Conservation (phyloP, 2,113 vertebrate species). For the Brachyhypopomus occidentalis region DNA sequence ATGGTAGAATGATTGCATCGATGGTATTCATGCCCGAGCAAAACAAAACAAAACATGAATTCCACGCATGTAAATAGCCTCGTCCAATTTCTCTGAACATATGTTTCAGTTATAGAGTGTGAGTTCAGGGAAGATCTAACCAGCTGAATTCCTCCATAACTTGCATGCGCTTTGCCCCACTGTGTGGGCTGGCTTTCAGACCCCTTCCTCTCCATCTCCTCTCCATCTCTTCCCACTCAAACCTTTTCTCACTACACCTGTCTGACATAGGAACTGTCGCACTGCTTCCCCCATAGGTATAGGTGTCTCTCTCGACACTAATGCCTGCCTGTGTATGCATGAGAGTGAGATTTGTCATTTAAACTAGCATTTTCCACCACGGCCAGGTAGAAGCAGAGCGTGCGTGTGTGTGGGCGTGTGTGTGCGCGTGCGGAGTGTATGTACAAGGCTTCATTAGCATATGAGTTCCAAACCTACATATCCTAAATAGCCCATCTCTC, state of each 20-base stretch:
- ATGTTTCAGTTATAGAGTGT: not conserved
- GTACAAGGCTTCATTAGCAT: too few species aligned
- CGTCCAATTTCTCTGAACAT: not conserved
- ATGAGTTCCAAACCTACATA: not conserved
- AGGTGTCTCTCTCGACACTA: conserved; percentile 68
- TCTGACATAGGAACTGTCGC: not conserved
- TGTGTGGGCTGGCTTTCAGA: not conserved
- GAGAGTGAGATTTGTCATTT: conserved; percentile 71
- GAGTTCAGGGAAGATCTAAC: not conserved
- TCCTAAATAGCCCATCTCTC: conserved; percentile 76
- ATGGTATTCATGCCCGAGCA: not conserved
- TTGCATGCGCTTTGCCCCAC: not conserved
- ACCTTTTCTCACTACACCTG: not conserved
- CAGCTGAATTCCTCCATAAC: not conserved
- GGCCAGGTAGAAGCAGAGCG: conserved; percentile 64
- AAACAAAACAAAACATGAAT: not conserved
- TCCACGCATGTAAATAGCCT: not conserved
- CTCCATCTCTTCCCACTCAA: conserved; percentile 3
- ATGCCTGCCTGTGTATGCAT: conserved; percentile 69
- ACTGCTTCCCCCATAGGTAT: not conserved
- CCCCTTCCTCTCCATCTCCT: not conserved
- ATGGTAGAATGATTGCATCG: not conserved
- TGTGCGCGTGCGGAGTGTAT: too few species aligned
- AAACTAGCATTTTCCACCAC: conserved; percentile 5
- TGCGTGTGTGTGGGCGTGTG: not conserved